A percentile compares a stretch with the other conserved stretches of the same genome.
Conservation (phyloP, 2,113 vertebrate species). For the Orientallactaga bullata region DNA sequence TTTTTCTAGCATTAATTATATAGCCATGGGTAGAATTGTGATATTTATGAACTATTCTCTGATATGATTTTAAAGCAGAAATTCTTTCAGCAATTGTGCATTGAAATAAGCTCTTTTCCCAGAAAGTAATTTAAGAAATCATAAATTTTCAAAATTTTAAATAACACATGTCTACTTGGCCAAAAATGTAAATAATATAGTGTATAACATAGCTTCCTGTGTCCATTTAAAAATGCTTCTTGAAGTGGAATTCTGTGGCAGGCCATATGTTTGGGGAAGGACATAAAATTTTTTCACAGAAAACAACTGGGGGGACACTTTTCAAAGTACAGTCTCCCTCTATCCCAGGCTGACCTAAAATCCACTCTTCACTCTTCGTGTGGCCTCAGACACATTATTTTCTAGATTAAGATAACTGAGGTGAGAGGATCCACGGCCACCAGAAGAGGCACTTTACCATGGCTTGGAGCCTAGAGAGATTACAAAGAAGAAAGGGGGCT, state of each 20-base stretch:
- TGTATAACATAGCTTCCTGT: neutral
- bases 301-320: neutral
- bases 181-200: neutral
- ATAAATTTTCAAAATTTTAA: constrained; percentile 19
- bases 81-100: neutral
- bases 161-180: neutral
- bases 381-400: too few species aligned
- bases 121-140: neutral
- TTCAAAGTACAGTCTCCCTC: too few species aligned
- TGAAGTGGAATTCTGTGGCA: neutral
- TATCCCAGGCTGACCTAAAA: too few species aligned
- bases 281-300: neutral
- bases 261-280: fast-evolving
- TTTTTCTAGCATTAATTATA: constrained; percentile 27
- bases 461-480: too few species aligned
- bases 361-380: too few species aligned
- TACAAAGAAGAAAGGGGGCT: too few species aligned
- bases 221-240: neutral
- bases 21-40: neutral
- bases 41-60: constrained; percentile 2
- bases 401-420: too few species aligned
- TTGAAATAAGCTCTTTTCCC: constrained; percentile 29
- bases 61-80: neutral
- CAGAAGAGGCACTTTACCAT: too few species aligned
- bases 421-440: too few species aligned